Evolutionary conservation across 2,113 vertebrate species (phyloP).

Genomic region (Peromyscus leucopus): DNA sequence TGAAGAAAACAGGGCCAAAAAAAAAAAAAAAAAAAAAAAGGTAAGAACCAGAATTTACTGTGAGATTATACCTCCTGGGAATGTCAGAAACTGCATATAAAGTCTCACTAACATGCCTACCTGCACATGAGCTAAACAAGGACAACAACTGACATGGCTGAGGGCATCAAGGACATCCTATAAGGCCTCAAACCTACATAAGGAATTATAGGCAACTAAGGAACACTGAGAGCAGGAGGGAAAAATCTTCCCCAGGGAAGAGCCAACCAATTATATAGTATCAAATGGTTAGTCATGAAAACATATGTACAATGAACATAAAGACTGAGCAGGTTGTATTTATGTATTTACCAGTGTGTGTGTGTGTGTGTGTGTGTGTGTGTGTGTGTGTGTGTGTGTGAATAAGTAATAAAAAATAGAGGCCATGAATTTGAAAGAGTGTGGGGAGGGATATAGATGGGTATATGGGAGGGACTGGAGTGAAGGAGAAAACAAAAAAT

Average conservation of each 20-base stretch:
- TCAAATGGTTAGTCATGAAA: neutral
- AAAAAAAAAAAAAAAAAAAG: too few species aligned
- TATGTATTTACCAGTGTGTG: neutral
- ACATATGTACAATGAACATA: neutral
- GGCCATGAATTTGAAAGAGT: neutral
- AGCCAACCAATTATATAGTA: neutral
- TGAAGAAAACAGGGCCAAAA: too few species aligned
- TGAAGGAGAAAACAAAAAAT: neutral
- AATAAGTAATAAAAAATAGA: neutral
- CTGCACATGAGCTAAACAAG: neutral
- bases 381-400: neutral
- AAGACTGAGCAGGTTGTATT: neutral
- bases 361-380: neutral
- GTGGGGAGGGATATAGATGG: neutral
- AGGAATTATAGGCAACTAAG: neutral
- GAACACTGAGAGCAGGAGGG: neutral
- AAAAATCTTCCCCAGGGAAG: neutral
- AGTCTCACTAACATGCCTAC: neutral
- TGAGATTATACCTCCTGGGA: neutral
- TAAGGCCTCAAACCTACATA: neutral
- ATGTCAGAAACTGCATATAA: neutral
- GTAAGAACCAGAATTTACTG: neutral
- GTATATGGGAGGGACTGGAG: too few species aligned
- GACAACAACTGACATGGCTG: neutral
- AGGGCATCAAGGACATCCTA: neutral